These are phyloP conservation scores for Phylloscopus trochiloides DNA, from an alignment of 2,113 vertebrate genomes.

Conservation along the genomic window DNA sequence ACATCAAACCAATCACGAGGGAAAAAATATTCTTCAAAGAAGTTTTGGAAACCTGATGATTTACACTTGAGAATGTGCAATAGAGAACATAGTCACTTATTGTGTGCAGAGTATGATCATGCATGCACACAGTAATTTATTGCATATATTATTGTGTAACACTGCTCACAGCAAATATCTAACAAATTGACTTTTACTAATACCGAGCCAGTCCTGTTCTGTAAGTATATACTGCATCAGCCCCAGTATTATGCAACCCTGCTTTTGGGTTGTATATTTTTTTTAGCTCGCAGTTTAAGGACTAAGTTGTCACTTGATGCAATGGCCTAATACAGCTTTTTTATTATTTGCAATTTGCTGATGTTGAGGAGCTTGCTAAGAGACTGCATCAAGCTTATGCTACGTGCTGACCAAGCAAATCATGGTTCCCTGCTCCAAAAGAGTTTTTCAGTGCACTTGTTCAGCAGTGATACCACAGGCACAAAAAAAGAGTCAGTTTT, in stretches of 20 bases:
- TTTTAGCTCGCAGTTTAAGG: background rate
- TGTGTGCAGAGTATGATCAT: background rate
- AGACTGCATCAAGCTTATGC: accelerated
- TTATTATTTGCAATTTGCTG: background rate
- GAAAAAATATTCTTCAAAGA: background rate
- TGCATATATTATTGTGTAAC: background rate
- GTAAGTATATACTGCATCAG: background rate
- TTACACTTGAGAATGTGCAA: background rate
- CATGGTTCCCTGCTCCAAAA: background rate
- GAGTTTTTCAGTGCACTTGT: background rate
- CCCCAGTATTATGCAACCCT: background rate
- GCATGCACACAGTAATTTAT: background rate
- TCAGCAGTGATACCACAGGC: background rate
- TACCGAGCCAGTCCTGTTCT: background rate
- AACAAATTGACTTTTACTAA: background rate
- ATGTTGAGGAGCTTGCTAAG: background rate
- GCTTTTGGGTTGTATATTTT: background rate
- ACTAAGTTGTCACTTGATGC: background rate
- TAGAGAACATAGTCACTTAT: background rate
- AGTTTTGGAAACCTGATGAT: background rate
- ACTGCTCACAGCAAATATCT: background rate
- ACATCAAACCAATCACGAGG: background rate
- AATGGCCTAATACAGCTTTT: background rate
- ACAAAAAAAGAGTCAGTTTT: background rate
- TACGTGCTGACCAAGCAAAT: background rate